A percentile compares a stretch with the other conserved stretches of the same genome.
Evolutionary conservation across 2,888 invertebrate species (phyloP).

Genomic region (Punctoribates punctum): DNA sequence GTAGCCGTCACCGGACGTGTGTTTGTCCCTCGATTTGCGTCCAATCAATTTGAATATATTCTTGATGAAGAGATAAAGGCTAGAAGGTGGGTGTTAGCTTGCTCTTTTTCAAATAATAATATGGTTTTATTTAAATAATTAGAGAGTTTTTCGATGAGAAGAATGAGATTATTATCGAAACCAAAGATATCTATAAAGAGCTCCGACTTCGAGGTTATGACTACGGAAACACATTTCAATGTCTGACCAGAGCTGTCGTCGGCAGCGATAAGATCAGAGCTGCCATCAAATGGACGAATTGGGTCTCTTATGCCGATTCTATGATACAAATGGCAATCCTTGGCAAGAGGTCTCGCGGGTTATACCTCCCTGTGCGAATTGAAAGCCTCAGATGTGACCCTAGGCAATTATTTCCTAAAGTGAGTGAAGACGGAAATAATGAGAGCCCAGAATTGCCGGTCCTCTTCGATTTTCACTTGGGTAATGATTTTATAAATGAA

Average conservation of each 20-base stretch:
- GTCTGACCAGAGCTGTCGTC: neutral
- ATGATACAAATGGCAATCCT: slow-evolving; percentile 71
- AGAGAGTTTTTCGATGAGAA: neutral
- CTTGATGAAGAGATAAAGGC: neutral
- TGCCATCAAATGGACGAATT: slow-evolving; percentile 61
- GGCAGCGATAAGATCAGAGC: neutral
- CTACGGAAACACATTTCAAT: slow-evolving; percentile 31
- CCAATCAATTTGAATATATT: neutral
- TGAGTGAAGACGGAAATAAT: too few relatives aligned
- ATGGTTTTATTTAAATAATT: neutral
- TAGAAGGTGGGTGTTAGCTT: too few relatives aligned
- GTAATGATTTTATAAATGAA: too few relatives aligned
- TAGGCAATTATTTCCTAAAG: neutral
- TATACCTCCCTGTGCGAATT: slow-evolving; percentile 54
- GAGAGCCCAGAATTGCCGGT: slow-evolving; percentile 1
- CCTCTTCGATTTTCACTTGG: slow-evolving; percentile 54
- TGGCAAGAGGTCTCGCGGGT: slow-evolving; percentile 48
- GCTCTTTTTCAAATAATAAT: too few relatives aligned
- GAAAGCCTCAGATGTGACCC: slow-evolving; percentile 43
- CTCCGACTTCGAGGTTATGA: slow-evolving; percentile 32
- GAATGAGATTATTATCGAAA: neutral
- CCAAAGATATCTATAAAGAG: slow-evolving; percentile 30
- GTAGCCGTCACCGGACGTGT: slow-evolving; percentile 54
- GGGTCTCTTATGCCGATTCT: slow-evolving; percentile 92
- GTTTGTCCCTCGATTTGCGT: neutral